Evolutionary conservation across 2,113 vertebrate species (phyloP).

Genomic region (Spermophilus dauricus): DNA sequence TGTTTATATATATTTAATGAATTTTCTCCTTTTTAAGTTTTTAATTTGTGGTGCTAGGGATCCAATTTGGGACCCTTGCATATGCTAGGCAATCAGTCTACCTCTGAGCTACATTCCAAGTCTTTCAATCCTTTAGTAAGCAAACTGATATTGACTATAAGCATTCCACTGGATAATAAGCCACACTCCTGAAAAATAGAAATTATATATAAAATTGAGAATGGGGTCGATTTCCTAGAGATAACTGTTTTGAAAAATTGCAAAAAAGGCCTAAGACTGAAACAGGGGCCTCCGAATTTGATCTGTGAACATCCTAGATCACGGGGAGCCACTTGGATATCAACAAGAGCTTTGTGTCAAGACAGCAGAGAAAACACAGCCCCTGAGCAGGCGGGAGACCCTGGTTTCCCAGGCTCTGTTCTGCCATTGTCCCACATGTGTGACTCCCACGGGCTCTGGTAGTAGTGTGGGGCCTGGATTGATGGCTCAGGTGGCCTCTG

Average conservation of each 20-base stretch:
- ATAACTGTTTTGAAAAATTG: neutral
- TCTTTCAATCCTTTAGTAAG: neutral
- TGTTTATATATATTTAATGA: neutral
- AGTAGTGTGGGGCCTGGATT: neutral
- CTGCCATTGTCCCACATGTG: fast-evolving
- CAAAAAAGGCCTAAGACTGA: neutral
- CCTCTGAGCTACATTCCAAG: neutral
- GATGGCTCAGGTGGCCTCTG: neutral
- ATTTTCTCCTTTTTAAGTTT: neutral
- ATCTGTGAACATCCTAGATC: neutral
- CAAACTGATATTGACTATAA: neutral
- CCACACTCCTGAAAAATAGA: neutral
- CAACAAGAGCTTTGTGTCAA: slow-evolving; percentile 26
- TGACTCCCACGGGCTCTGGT: neutral
- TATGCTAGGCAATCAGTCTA: neutral
- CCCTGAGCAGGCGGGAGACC: neutral
- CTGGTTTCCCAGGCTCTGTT: neutral
- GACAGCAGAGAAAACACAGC: neutral
- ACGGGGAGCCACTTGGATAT: neutral
- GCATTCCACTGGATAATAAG: neutral
- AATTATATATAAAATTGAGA: neutral
- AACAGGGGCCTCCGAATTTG: neutral
- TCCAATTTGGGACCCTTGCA: neutral
- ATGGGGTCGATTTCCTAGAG: neutral
- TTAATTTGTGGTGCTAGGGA: neutral